Conservation (phyloP, 2,888 invertebrate species). For the Sylvicola cinctus region DNA sequence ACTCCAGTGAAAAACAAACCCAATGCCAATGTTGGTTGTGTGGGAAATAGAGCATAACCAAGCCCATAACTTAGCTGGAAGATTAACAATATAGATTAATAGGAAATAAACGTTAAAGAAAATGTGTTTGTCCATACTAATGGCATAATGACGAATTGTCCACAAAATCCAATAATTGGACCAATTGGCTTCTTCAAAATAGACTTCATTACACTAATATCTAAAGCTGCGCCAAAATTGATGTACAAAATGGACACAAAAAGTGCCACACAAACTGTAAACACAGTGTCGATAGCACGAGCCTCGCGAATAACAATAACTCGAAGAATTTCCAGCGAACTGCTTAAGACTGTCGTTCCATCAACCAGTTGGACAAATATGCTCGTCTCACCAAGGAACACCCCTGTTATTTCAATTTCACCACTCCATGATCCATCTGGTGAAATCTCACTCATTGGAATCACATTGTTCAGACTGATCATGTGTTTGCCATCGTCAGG, state of each 20-base stretch:
- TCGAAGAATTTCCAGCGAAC: slow-evolving; percentile 18
- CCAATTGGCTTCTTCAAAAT: slow-evolving; percentile 53
- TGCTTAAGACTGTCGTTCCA: slow-evolving; percentile 7
- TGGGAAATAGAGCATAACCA: slow-evolving; percentile 48
- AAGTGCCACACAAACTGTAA: slow-evolving; percentile 51
- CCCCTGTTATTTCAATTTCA: slow-evolving; percentile 12
- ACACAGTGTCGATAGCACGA: slow-evolving; percentile 48
- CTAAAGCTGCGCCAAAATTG: slow-evolving; percentile 79
- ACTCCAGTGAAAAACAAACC: slow-evolving; percentile 82
- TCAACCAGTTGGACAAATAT: slow-evolving; percentile 14
- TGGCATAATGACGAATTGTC: slow-evolving; percentile 75
- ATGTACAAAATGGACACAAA: slow-evolving; percentile 66
- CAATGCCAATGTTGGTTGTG: slow-evolving; percentile 45
- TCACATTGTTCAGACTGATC: slow-evolving; percentile 9
- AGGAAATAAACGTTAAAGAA: too few species aligned
- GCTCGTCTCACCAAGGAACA: slow-evolving; percentile 19
- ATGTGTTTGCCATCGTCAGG: slow-evolving; percentile 8
- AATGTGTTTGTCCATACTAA: slow-evolving; percentile 48
- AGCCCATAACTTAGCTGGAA: slow-evolving; percentile 49
- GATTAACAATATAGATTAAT: slow-evolving; percentile 1
- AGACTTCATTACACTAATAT: slow-evolving; percentile 43
- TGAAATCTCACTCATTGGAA: slow-evolving; percentile 11
- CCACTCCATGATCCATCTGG: slow-evolving; percentile 14
- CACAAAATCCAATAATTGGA: slow-evolving; percentile 53
- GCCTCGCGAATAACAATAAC: slow-evolving; percentile 37